phyloP scores from a whole-genome alignment of 1,140 invertebrate species.

The Portunus trituberculatus region DNA sequence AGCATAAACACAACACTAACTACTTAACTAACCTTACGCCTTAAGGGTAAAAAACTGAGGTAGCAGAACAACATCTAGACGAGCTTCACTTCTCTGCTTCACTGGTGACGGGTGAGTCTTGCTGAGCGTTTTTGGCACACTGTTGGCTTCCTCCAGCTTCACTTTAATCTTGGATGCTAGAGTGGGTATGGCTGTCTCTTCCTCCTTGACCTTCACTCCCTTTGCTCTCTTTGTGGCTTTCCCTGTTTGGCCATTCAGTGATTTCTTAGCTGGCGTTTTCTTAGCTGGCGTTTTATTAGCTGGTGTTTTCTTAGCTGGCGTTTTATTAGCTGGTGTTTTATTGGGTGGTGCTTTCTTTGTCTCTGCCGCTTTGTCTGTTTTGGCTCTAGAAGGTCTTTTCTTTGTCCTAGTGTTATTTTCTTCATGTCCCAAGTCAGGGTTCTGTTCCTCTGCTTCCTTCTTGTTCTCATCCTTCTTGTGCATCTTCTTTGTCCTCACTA shows the following conservation, averaged over 20 bases:
- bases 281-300: not conserved
- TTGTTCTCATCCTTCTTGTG: not conserved
- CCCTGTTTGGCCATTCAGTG: not conserved
- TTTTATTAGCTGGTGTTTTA: not conserved
- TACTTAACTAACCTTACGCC: not conserved
- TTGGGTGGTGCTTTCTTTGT: not conserved
- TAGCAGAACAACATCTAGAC: not conserved
- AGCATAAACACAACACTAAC: too few relatives aligned
- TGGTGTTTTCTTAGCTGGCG: too few relatives aligned
- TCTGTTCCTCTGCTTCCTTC: not conserved
- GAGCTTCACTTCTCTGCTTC: not conserved
- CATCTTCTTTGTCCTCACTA: too few relatives aligned
- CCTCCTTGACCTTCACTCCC: not conserved
- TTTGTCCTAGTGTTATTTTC: not conserved
- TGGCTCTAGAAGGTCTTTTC: not conserved
- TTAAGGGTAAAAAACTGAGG: not conserved
- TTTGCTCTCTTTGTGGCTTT: not conserved
- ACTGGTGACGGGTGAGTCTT: not conserved
- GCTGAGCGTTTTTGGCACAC: not conserved
- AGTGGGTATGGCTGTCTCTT: not conserved
- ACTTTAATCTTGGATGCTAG: too few relatives aligned
- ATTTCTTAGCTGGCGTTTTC: not conserved
- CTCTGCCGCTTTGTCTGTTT: not conserved
- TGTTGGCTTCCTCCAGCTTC: not conserved
- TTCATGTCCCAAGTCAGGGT: not conserved